These are phyloP conservation scores for Petaurus breviceps DNA, from an alignment of 2,113 vertebrate species.

Conservation along the genomic window DNA sequence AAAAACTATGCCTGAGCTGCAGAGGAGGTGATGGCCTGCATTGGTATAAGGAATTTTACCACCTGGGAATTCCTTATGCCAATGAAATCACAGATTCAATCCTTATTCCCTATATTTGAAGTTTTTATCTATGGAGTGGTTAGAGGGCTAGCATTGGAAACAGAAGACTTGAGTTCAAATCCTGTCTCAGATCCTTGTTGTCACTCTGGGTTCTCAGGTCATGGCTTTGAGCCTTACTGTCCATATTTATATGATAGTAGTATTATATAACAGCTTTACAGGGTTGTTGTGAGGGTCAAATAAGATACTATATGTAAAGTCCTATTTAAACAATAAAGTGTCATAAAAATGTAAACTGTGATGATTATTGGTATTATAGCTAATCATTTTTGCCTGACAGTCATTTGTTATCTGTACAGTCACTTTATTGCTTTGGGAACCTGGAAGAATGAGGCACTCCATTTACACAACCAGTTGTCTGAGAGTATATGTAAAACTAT, in stretches of 20 bases:
- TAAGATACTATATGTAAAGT: neutral
- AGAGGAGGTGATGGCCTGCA: neutral
- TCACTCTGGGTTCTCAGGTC: neutral
- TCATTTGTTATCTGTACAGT: neutral
- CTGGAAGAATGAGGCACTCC: neutral
- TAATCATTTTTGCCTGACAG: neutral
- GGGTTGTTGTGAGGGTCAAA: neutral
- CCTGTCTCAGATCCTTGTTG: neutral
- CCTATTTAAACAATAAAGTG: neutral
- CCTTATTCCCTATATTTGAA: neutral
- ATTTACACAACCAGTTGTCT: neutral
- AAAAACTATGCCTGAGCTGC: neutral
- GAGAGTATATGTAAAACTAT: neutral
- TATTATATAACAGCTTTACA: neutral
- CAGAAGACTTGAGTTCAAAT: neutral
- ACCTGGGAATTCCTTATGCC: neutral
- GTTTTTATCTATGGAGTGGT: neutral
- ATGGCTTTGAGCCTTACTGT: neutral
- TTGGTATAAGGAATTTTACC: neutral
- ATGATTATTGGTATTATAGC: neutral
- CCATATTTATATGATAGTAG: neutral
- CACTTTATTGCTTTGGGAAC: neutral
- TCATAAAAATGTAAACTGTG: neutral
- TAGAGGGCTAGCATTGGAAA: neutral
- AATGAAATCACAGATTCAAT: neutral